Conservation (phyloP, 2,797 vertebrate genomes). For the Phoxinus dragarum region DNA sequence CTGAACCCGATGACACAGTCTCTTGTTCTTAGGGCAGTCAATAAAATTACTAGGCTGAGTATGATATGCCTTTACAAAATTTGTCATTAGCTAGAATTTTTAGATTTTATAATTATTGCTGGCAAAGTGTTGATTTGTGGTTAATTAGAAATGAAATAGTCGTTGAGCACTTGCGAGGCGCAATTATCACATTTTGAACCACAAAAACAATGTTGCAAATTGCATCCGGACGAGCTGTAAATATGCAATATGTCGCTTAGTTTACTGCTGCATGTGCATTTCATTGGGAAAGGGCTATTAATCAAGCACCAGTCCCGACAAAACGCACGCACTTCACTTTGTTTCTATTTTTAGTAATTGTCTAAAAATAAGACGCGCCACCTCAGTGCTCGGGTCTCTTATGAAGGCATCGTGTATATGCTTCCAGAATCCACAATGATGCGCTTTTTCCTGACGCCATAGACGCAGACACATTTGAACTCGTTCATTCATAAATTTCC, state of each 20-base stretch:
- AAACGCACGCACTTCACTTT: slow-evolving; percentile 51
- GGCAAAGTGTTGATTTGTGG: neutral
- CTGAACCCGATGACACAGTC: neutral
- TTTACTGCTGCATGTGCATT: slow-evolving; percentile 20
- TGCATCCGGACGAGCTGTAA: slow-evolving; percentile 17
- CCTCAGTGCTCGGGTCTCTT: slow-evolving; percentile 49
- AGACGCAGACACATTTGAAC: slow-evolving; percentile 69
- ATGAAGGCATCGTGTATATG: slow-evolving; percentile 53
- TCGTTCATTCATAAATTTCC: slow-evolving; percentile 64
- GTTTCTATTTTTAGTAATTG: slow-evolving; percentile 62
- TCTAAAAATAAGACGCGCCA: slow-evolving; percentile 64
- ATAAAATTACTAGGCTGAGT: neutral
- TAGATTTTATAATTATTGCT: neutral
- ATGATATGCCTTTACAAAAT: neutral
- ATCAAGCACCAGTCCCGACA: slow-evolving; percentile 29
- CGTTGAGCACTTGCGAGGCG: neutral
- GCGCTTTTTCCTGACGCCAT: slow-evolving; percentile 46
- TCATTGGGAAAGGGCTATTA: neutral
- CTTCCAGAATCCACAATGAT: slow-evolving; percentile 51
- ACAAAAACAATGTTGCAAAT: slow-evolving; percentile 14
- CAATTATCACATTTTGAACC: slow-evolving; percentile 24
- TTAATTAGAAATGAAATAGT: neutral
- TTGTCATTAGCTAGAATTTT: neutral
- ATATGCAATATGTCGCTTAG: slow-evolving; percentile 37
- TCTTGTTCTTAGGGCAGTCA: neutral